A percentile compares a stretch with the other conserved stretches of the same genome.
phyloP scores from a whole-genome alignment of 2,113 vertebrate genomes.

The Lanius collurio region DNA sequence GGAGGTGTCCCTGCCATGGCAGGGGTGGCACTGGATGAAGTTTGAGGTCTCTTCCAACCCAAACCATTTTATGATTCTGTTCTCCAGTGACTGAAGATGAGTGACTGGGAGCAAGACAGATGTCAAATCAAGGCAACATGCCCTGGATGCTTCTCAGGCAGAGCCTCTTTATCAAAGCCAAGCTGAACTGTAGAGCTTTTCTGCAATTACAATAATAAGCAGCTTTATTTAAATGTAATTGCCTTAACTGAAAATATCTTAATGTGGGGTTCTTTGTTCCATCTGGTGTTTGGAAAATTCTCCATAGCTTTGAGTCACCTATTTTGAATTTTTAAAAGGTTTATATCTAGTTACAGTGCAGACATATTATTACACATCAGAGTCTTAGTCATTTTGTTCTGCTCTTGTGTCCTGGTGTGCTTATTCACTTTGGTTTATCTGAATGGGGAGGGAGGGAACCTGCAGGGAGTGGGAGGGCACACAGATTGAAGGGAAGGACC shows the following conservation, averaged over 20 bases:
- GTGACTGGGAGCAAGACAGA: constrained; percentile 46
- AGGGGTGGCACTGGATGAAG: fast-evolving
- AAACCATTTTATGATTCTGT: not conserved
- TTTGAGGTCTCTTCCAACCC: not conserved
- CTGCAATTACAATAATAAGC: constrained; percentile 70
- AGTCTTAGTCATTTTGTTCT: constrained; percentile 65
- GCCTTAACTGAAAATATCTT: constrained; percentile 67
- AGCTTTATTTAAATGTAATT: constrained; percentile 67
- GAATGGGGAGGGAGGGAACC: not conserved
- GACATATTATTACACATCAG: constrained; percentile 63
- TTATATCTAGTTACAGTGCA: constrained; percentile 69
- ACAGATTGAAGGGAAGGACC: not conserved
- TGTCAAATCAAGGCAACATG: constrained; percentile 35
- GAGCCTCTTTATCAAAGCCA: constrained; percentile 46
- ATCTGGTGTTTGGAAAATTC: constrained; percentile 55
- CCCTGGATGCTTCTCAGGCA: constrained; percentile 45
- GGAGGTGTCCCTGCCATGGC: not conserved
- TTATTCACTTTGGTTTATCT: constrained; percentile 44
- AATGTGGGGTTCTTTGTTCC: constrained; percentile 56
- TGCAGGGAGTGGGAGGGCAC: not conserved
- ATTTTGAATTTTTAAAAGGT: constrained; percentile 66
- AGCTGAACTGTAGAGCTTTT: constrained; percentile 31
- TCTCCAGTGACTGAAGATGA: not conserved
- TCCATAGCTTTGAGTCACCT: constrained; percentile 69
- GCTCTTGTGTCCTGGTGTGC: constrained; percentile 13